These are phyloP conservation scores for Choloepus hoffmanni DNA, from an alignment of 2,113 vertebrate genomes.

Conservation along the genomic window DNA sequence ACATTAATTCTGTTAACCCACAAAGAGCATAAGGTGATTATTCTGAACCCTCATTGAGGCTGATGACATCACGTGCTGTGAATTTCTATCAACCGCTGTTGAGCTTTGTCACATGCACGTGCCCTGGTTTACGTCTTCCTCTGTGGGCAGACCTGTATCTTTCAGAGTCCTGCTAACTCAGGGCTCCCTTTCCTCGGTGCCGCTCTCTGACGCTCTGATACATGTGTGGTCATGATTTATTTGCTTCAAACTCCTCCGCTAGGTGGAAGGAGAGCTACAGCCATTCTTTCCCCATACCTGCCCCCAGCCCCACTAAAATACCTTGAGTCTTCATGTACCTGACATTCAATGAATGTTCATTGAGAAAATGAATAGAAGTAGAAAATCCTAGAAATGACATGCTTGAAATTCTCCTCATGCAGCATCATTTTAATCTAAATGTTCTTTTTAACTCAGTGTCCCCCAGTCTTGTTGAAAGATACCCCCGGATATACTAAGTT, in stretches of 20 bases:
- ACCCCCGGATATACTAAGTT: neutral
- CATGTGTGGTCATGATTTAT: neutral
- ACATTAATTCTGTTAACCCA: neutral
- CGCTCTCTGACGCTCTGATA: accelerated
- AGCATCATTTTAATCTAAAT: neutral
- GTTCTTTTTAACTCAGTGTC: neutral
- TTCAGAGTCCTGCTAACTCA: neutral
- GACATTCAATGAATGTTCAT: neutral
- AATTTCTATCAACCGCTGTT: neutral
- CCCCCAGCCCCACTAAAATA: neutral
- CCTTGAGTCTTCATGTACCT: neutral
- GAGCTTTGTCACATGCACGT: neutral
- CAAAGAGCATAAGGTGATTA: neutral
- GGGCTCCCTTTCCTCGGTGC: accelerated
- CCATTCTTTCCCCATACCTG: neutral
- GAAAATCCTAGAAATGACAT: neutral
- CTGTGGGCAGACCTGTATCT: accelerated
- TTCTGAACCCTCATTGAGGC: neutral
- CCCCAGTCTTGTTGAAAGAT: neutral
- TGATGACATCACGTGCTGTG: neutral
- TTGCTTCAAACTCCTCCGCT: neutral
- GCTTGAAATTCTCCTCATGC: neutral
- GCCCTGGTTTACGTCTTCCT: neutral
- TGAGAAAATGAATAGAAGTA: neutral
- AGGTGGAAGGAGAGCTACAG: neutral